Base-by-base conservation (phyloP, 2,888 invertebrate species). In the Perdita meconis region DNA sequence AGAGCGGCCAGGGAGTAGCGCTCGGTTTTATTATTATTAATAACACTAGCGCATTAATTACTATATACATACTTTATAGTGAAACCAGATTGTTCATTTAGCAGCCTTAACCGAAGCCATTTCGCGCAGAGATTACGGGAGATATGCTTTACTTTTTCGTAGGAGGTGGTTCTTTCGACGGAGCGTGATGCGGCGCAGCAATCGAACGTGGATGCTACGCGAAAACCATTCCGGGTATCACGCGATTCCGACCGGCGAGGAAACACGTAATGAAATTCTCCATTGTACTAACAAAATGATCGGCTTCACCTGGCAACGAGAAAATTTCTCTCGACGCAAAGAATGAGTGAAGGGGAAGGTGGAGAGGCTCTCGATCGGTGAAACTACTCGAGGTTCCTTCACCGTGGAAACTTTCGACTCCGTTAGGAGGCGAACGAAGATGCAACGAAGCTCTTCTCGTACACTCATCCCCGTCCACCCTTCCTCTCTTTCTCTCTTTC, bases 351-450 rank as follows among this genome's bases (percentile, higher is more conserved):
- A 76, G 77, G 80, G 71, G 73, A 68, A 73, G 72, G 84, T 84
- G 80, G 68, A 85, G 81, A 84, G 84, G 70, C 86, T 76, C 85
- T 85, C 86, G 84, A 85, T 85, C 82, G 85, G 81, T 72, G 86
- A 86, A 85, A 86, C 85, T 85, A 85, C 85, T 85, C 86, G 82
- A 85, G 84, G 73, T 86, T 85, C 80, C 86, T 84, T 81, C 82
- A 73, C 78, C 81, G 82, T 84, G 82, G 84, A 86, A 85, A 85
- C 82, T 85, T 85, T 85, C 81, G 86, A 78, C 80, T 85, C 81
- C 73, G 74, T 64, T 72, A 71, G 77, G 76, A 82, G 74, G 57
- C 55, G 80, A 80, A 73, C 75, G 71, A 69, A 80, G 87, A 82
- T 77, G 84, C 80, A 84, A 86, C 86, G 81, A 86, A 81, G 80